phyloP scores from a whole-genome alignment of 2,888 invertebrate genomes.

The Sminthurides aquaticus region DNA sequence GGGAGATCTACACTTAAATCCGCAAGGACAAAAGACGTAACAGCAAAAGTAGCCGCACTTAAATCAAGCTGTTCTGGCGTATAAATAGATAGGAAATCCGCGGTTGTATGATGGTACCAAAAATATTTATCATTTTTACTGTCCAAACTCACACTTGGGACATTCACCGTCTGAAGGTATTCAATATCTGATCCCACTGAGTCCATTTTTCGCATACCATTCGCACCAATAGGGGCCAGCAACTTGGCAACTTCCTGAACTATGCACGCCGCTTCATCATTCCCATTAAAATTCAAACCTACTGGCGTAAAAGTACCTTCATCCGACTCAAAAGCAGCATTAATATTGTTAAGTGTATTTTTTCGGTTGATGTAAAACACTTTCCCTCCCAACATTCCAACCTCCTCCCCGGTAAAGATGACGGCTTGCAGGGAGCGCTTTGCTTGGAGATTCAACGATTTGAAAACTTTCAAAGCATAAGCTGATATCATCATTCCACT shows the following conservation, averaged over 20 bases:
- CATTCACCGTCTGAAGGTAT: conserved; percentile 1
- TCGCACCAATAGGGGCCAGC: conserved; percentile 46
- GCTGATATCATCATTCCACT: conserved; percentile 73
- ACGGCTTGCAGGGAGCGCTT: conserved; percentile 65
- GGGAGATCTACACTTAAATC: conserved; percentile 65
- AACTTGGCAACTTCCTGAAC: conserved; percentile 61
- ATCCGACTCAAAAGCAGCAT: conserved; percentile 75
- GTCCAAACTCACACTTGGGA: conserved; percentile 63
- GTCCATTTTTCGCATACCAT: conserved; percentile 35
- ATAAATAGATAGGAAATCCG: conserved; percentile 53
- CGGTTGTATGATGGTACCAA: conserved; percentile 69
- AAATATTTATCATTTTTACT: conserved; percentile 65
- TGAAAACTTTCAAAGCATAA: conserved; percentile 62
- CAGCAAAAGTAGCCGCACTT: conserved; percentile 68
- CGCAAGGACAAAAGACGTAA: conserved; percentile 66
- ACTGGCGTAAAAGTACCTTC: conserved; percentile 61
- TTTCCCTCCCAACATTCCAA: conserved; percentile 60
- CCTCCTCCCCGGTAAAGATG: conserved; percentile 75
- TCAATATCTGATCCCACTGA: conserved; percentile 14
- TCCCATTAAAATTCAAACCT: conserved; percentile 62
- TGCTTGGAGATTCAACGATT: conserved; percentile 57
- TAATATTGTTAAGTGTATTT: conserved; percentile 56
- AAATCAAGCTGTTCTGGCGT: conserved; percentile 59
- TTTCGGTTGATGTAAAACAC: conserved; percentile 61
- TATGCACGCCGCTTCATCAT: conserved; percentile 57